Conservation (phyloP, 2,113 vertebrate genomes). For the Andinoacara biseriatus region DNA sequence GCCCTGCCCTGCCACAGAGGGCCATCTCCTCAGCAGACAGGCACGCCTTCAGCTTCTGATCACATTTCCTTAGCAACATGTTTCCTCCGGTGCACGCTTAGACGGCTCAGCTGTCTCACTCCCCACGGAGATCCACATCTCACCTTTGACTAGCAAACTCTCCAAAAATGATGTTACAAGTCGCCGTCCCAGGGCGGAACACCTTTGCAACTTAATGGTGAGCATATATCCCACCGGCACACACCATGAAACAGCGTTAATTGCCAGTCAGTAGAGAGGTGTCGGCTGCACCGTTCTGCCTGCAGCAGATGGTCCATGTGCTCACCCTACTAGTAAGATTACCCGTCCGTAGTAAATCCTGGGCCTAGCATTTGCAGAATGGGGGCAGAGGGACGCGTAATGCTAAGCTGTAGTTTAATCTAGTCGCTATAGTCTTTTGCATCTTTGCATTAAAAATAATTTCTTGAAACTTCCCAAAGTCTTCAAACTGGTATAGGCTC, state of each 20-base stretch:
- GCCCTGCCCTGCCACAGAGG: constrained; percentile 29
- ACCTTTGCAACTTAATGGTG: constrained; percentile 64
- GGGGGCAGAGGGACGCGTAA: constrained; percentile 42
- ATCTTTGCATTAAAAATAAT: not conserved
- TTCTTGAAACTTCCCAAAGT: not conserved
- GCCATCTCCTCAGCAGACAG: constrained; percentile 8
- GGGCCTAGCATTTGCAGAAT: constrained; percentile 68
- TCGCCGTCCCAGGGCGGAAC: constrained; percentile 33
- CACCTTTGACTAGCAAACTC: constrained; percentile 22
- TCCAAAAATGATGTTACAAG: constrained; percentile 21
- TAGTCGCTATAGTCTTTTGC: constrained; percentile 18
- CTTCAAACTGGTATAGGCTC: not conserved
- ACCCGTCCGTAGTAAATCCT: constrained; percentile 81
- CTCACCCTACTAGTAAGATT: constrained; percentile 80
- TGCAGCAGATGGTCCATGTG: constrained; percentile 83
- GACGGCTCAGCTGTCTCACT: constrained; percentile 34
- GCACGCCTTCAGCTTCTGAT: constrained; percentile 61
- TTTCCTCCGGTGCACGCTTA: constrained; percentile 34
- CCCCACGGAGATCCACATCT: constrained; percentile 27
- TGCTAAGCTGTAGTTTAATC: constrained; percentile 53
- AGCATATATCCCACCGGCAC: constrained; percentile 52
- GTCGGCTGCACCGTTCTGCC: not conserved
- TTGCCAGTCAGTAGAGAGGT: constrained; percentile 24
- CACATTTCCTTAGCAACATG: constrained; percentile 81
- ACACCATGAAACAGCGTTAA: constrained; percentile 17